Evolutionary conservation across 2,888 invertebrate genomes (phyloP), one percentile per base, ranked within the genome.

Genomic region (Nomada goodeniana): DNA sequence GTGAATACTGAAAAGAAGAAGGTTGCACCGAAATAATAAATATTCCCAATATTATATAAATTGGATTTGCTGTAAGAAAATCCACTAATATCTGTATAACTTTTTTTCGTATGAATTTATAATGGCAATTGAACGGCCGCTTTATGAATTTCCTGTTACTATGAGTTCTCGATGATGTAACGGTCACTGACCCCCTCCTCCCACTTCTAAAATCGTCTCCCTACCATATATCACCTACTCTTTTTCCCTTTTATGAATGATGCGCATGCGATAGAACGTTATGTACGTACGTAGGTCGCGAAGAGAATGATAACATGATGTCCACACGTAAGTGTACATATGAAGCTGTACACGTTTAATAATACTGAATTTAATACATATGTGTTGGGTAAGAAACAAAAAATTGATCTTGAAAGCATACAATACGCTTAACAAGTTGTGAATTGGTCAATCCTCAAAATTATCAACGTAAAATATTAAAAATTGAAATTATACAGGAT

Each of bases 121-220:
- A 84, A 82, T 86, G 82, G 80, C 83, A 88, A 88, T 87, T 85
- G 76, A 53, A 80, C 76, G 83, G 83, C 69, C 82, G 84, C 70
- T 84, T 81, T 88, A 89, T 90, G 86, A 88, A 88, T 89, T 89
- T 88, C 74, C 80, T 89, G 89, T 87, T 86, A 86, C 86, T 88
- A 87, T 88, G 88, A 86, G 86, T 85, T 89, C 90, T 84, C 86
- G 92, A 92, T 93, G 93, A 93, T 92, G 92, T 93, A 92, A 93
- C 92, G 93, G 93, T 93, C 93, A 92, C 83, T 92, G 93, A 93
- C 91, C 93, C 92, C 92, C 90, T 89, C 88, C 89, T 89, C 85
- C 89, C 90, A 88, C 89, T 84, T 89, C 73, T 78, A 79, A 83
- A 86, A 76, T 86, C 88, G 78, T 82, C 78, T 85, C 83, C 81